Evolutionary conservation across 2,888 invertebrate species (phyloP), one percentile per base, ranked within the genome.

Genomic region (Dilophus febrilis): DNA sequence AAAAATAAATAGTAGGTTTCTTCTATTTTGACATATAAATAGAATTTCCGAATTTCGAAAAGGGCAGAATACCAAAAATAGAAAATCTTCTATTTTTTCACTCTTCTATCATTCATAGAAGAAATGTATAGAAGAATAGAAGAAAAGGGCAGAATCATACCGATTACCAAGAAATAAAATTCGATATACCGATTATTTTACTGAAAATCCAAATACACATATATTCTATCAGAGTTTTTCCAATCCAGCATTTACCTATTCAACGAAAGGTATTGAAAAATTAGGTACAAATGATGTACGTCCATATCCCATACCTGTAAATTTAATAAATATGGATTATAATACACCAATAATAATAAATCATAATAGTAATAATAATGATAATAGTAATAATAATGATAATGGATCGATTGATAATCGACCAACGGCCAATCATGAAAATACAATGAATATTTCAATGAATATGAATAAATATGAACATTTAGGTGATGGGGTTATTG

Each of bases 301-400:
- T 51, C 71, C 77, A 10, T 76, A 77, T 57, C 77, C 76, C 7
- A 61, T 77, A 45, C 78, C 78, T 2, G 74, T 77, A 10, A 71
- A 74, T 51, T 72, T 72, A 64, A 72, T 77, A 1, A 42, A 58
- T 3, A 52, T 61, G 8, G 62, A 61, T 42, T 61, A 61, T 18
- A 57, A 57, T 1, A 47, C 59, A 16, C 59, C 61, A 1, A n/a
- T n/a, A n/a, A 51, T 51, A 0, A 58, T 60, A 12, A 56, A 50
- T n/a, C 59, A 60, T 0, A 47, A 60, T 27, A 11, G 0, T 34
- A 53, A 13, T 50, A 49, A 51, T 2, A 52, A 53, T 5, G 22
- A 8, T 11, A 18, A 17, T 30, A 11, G 10, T 51, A 54, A 38
- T 17, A 26, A n/a, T 10, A 22, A 22, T 22, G 22, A 22, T 22